These are phyloP conservation scores for Nephrotoma flavescens DNA, from an alignment of 2,888 invertebrate species.

Conservation along the genomic window DNA sequence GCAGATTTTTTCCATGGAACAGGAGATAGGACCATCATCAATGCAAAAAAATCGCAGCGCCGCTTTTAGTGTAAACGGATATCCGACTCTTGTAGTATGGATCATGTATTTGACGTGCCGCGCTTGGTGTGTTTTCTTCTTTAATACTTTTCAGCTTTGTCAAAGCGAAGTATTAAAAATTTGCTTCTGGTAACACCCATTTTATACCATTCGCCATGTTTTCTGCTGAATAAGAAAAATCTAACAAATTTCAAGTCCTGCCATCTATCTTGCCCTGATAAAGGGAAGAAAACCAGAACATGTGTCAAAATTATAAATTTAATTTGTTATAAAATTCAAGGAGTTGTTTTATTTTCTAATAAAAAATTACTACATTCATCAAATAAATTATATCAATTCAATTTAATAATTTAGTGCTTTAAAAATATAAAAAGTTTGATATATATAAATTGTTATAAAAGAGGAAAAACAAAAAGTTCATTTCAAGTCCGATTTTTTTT, in stretches of 20 bases:
- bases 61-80: too few species aligned
- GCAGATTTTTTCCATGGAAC: too few species aligned
- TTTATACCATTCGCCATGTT: not conserved
- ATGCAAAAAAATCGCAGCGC: too few species aligned
- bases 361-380: not conserved
- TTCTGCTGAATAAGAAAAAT: not conserved
- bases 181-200: not conserved
- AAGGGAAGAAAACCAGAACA: conserved; percentile 2
- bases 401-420: not conserved
- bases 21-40: too few species aligned
- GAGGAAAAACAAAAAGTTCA: not conserved
- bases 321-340: not conserved
- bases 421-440: not conserved
- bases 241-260: not conserved
- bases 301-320: conserved; percentile 1
- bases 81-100: too few species aligned
- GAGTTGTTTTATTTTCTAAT: not conserved
- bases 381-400: not conserved
- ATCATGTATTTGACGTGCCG: too few species aligned
- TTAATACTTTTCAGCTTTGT: too few species aligned
- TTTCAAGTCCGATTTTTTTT: not conserved
- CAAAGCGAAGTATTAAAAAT: not conserved
- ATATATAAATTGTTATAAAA: not conserved
- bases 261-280: conserved; percentile 2
- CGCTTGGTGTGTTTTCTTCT: too few species aligned